phyloP scores from a whole-genome alignment of 2,113 vertebrate genomes.

The Naja naja region DNA sequence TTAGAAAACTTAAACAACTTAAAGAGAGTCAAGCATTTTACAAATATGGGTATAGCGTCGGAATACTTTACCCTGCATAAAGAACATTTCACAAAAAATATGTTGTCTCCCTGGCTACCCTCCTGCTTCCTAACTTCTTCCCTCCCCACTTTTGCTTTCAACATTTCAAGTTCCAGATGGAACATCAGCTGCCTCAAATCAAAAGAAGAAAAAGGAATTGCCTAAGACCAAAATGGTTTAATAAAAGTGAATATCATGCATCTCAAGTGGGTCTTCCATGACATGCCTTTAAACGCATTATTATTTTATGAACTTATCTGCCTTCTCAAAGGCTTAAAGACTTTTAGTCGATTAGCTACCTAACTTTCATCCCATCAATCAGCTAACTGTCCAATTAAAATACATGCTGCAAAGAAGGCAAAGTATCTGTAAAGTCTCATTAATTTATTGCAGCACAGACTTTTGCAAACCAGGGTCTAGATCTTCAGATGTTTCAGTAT shows the following conservation, averaged over 20 bases:
- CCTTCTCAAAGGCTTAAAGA: conserved; percentile 17
- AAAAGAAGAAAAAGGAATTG: conserved; percentile 23
- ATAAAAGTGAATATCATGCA: conserved; percentile 46
- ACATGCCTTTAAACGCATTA: conserved; percentile 48
- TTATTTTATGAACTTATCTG: conserved; percentile 15
- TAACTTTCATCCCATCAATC: conserved; percentile 26
- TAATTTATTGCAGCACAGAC: neutral
- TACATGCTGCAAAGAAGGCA: conserved; percentile 6
- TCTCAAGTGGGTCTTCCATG: conserved; percentile 35
- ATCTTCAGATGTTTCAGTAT: neutral
- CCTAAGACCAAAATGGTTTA: conserved; percentile 42
- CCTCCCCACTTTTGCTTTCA: conserved; percentile 25
- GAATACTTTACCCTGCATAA: conserved; percentile 10
- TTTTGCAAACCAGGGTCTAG: neutral
- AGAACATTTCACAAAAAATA: conserved; percentile 24
- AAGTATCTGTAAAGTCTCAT: neutral
- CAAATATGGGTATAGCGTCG: conserved; percentile 43
- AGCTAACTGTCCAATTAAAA: conserved; percentile 28
- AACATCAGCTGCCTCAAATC: conserved; percentile 40
- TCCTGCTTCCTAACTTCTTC: conserved; percentile 27
- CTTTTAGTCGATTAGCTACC: conserved; percentile 23
- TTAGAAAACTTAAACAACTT: conserved; percentile 65
- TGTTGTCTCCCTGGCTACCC: conserved; percentile 39
- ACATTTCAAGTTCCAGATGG: conserved; percentile 42
- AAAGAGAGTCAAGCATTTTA: conserved; percentile 57